A percentile compares a stretch with the other conserved stretches of the same genome.
Evolutionary conservation across 2,797 vertebrate genomes (phyloP).

Genomic region (Mormyrus hasselquistii): DNA sequence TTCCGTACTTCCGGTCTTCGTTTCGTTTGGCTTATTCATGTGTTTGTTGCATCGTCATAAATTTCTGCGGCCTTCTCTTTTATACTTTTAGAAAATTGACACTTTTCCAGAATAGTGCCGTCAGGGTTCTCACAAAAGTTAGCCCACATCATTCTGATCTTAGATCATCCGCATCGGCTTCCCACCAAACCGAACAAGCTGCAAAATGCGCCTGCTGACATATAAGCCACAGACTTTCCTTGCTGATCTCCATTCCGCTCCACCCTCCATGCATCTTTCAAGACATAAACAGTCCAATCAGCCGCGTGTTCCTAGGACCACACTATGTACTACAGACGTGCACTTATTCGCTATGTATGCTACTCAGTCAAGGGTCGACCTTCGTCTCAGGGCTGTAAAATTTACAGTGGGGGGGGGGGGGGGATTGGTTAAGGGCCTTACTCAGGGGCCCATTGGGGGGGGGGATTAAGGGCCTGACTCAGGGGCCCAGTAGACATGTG

Average conservation of each 20-base stretch:
- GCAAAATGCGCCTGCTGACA: background rate
- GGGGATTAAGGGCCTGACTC: no score
- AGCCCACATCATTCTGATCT: background rate
- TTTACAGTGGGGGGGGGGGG: background rate
- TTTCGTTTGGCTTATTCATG: background rate
- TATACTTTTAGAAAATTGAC: background rate
- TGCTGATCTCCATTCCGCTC: background rate
- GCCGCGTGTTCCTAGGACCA: background rate
- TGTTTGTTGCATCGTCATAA: background rate
- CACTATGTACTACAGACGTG: background rate
- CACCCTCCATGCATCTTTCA: background rate
- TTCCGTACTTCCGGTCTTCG: background rate
- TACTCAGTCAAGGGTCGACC: background rate
- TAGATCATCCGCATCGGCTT: background rate
- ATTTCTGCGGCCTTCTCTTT: background rate
- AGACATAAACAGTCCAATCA: background rate
- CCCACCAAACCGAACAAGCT: background rate
- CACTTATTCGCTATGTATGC: background rate
- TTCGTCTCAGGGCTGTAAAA: background rate
- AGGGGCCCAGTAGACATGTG: no score
- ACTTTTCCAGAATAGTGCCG: background rate
- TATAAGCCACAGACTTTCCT: background rate
- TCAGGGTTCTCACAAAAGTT: background rate
- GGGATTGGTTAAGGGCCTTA: no score
- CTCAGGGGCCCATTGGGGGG: no score